Evolutionary conservation across 2,888 invertebrate genomes (phyloP).

Genomic region (Hirtodrosophila confusa): DNA sequence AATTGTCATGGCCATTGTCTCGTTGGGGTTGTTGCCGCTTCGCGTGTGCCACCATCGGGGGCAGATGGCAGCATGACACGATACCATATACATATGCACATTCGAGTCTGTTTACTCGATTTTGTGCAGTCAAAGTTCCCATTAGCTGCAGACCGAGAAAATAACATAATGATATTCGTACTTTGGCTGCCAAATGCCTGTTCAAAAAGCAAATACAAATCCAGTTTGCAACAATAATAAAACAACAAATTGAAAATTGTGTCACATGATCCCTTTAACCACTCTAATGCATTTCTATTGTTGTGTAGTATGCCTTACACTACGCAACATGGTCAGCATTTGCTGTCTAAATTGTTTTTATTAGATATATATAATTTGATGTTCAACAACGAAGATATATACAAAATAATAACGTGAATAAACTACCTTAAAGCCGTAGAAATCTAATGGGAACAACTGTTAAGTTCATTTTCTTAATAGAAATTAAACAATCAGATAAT

Average conservation of each 20-base stretch:
- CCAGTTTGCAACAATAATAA: conserved; percentile 11
- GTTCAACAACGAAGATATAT: no score
- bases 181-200: conserved; percentile 10
- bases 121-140: conserved; percentile 68
- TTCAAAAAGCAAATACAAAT: conserved; percentile 9
- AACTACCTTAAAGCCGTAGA: no score
- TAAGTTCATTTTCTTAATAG: no score
- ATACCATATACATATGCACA: conserved; percentile 8
- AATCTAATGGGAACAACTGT: no score
- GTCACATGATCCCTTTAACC: conserved; percentile 35
- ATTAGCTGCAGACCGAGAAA: conserved; percentile 40
- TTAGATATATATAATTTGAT: no score
- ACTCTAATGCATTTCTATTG: conserved; percentile 1
- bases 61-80: conserved; percentile 20
- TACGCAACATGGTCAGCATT: no score
- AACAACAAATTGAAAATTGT: conserved; percentile 9
- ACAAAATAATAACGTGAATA: no score
- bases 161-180: neutral
- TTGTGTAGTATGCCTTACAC: no score
- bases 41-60: conserved; percentile 29
- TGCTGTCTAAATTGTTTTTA: no score
- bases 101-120: conserved; percentile 2
- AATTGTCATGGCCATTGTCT: conserved; percentile 46
- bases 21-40: conserved; percentile 16
- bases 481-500: no score